phyloP scores from a whole-genome alignment of 2,888 invertebrate species.

The Andrena dorsata region DNA sequence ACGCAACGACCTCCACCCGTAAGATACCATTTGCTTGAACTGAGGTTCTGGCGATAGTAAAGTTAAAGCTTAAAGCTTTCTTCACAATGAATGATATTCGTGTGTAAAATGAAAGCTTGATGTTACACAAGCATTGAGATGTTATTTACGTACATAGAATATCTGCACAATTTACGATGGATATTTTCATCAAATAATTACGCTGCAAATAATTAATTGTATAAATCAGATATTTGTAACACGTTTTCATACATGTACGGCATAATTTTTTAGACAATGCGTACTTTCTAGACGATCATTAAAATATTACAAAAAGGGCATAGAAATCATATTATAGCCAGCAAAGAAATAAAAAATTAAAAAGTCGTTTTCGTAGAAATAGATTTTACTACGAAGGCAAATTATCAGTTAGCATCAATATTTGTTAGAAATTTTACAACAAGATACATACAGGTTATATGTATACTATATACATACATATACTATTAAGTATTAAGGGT shows the following conservation, averaged over 20 bases:
- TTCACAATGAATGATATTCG: slow-evolving; percentile 25
- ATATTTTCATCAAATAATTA: not conserved
- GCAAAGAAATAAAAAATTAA: not conserved
- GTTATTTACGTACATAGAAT: slow-evolving; percentile 9
- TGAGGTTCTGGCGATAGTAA: slow-evolving; percentile 65
- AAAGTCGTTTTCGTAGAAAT: not conserved
- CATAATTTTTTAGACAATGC: slow-evolving; percentile 1
- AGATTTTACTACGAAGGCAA: not conserved
- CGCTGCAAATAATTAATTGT: not conserved
- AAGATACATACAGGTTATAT: not conserved
- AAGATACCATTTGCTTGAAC: slow-evolving; percentile 86
- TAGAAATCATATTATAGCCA: not conserved
- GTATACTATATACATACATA: not conserved
- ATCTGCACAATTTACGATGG: not conserved
- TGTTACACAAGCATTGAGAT: not conserved
- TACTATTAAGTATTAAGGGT: too few relatives aligned
- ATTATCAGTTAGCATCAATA: not conserved
- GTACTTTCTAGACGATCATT: not conserved
- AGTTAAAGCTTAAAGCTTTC: slow-evolving; percentile 39
- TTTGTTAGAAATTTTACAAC: not conserved
- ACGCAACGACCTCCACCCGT: slow-evolving; percentile 84
- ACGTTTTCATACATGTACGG: slow-evolving; percentile 1
- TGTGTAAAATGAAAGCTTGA: not conserved
- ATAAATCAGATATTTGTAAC: not conserved
- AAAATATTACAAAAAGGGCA: not conserved